phyloP scores from a whole-genome alignment of 2,797 vertebrate species.

The Hoplostethus atlanticus region DNA sequence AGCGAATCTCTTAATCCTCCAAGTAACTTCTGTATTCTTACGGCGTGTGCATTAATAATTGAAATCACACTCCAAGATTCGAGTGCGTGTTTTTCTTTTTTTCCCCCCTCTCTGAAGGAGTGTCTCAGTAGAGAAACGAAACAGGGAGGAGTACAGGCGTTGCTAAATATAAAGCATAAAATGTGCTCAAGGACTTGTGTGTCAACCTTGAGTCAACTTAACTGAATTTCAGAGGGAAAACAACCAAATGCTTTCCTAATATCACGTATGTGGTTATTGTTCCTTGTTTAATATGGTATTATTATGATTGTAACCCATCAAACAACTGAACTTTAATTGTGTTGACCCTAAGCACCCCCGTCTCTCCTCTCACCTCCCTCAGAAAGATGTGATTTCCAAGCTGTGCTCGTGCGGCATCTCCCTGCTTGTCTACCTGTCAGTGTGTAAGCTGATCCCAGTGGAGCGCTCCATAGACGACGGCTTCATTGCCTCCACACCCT shows the following conservation, averaged over 20 bases:
- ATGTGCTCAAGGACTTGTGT: slow-evolving; percentile 18
- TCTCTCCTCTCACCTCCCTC: slow-evolving; percentile 37
- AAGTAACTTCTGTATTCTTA: slow-evolving; percentile 43
- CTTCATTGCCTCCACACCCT: slow-evolving; percentile 89
- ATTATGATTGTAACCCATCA: not conserved
- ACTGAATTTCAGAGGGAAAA: slow-evolving; percentile 8
- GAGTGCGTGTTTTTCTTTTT: slow-evolving; percentile 13
- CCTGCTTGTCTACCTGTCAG: slow-evolving; percentile 90
- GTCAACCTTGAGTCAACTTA: slow-evolving; percentile 17
- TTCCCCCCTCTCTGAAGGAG: not conserved
- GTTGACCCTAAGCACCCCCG: not conserved
- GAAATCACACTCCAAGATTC: slow-evolving; percentile 26
- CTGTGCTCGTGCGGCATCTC: slow-evolving; percentile 92
- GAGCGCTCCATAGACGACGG: slow-evolving; percentile 89
- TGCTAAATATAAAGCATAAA: slow-evolving; percentile 38
- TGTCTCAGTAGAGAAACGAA: slow-evolving; percentile 21
- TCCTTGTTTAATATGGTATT: not conserved
- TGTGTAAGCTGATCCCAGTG: slow-evolving; percentile 91
- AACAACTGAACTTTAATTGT: not conserved
- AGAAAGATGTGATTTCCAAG: slow-evolving; percentile 93
- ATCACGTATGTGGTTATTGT: not conserved
- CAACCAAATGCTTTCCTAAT: not conserved
- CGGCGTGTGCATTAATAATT: slow-evolving; percentile 43
- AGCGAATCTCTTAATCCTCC: slow-evolving; percentile 29
- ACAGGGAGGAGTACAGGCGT: slow-evolving; percentile 5